Base-by-base conservation (phyloP, 30 jellyfish, hydroid and myxozoan species). In the Catostylus mosaicus region DNA sequence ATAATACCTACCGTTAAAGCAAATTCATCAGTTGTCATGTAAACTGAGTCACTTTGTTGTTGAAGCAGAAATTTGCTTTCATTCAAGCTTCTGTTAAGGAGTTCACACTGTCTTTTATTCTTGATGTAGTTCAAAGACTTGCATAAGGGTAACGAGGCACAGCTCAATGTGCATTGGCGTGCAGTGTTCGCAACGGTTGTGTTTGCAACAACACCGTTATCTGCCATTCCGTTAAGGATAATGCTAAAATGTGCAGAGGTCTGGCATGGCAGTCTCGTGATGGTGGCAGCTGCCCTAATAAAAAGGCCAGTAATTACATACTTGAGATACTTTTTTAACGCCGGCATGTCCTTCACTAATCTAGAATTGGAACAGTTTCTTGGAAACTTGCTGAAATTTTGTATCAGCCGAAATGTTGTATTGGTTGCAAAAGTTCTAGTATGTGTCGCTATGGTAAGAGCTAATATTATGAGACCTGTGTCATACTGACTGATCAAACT, bases 131-230 rank as follows among this genome's bases (percentile, higher is more conserved):
- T 77, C 67, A 77, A 23, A 5, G 88, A 77, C 29, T 11, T 38
- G 62, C 88, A 77, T 23, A 5, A 2, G 11, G 67, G 62, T 78
- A 48, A 18, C n/a, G 88, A 77, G 20, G 67, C 56, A 60, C 88
- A 77, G 11, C 19, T 54, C 29, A 77, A 51, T 1, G 63, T 23
- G 59, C 88, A 77, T 33, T 36, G 52, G 7, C 78, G 78, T 12
- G 56, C 23, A 18, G 88, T 27, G 14, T 30, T 24, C 18, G 78
- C 34, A 1, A 38, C 31, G 9, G 23, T 26, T 77, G 68, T 59
- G 3, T 57, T 77, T 33, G 20, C 68, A 11, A 59, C 78, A 18
- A 72, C 26, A 48, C 88, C 88, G 8, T 30, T 57, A 31, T 77
- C 88, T 1, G 37, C 32, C 69, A 62, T 77, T 24, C 27, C 62